Base-by-base conservation (phyloP, 2,113 vertebrate species). In the Tetrao urogallus region DNA sequence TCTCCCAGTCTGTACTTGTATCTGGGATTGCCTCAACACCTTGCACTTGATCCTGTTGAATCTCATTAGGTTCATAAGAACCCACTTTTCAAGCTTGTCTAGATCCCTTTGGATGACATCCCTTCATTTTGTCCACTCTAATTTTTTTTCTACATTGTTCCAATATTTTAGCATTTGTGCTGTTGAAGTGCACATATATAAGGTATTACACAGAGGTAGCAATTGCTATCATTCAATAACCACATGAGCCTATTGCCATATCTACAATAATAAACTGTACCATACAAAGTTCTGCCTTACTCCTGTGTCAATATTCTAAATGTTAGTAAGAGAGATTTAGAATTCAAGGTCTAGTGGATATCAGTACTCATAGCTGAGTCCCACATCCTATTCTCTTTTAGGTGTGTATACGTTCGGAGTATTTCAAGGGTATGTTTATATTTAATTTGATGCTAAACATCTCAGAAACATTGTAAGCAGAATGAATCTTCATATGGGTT, bases 251-350 rank as follows among this genome's bases (percentile, higher is more conserved):
- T 60, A 8, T 32, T 65, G 25, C 8, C 8, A 0, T 15, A 40
- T 61, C 5, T 6, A 20, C 3, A 75, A n/a, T 10, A 74, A 32
- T 22, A 58, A 64, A 21, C 16, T 0, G 0, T 25, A 32, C 18
- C 21, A 42, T 36, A 8, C 17, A 47, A 36, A n/a, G 5, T 6
- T 50, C 21, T 65, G 28, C 8, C 21, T 65, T 56, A 5, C 13
- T 72, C 11, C 15, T 47, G 1, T 0, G 48, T 57, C 43, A 21
- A 18, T 38, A 70, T 70, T 38, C 11, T 58, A 0, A 30, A 4
- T 52, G 21, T 52, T 27, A 72, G 13, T 25, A 30, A 75, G 17
- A 45, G 16, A 87, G 76, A 57, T 74, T 42, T 17, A 32, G 28
- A 85, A 15, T 43, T 83, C 18, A 60, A 88, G 2, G 2, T 4